Conservation (phyloP, 2,113 vertebrate genomes). For the Saiga tatarica region DNA sequence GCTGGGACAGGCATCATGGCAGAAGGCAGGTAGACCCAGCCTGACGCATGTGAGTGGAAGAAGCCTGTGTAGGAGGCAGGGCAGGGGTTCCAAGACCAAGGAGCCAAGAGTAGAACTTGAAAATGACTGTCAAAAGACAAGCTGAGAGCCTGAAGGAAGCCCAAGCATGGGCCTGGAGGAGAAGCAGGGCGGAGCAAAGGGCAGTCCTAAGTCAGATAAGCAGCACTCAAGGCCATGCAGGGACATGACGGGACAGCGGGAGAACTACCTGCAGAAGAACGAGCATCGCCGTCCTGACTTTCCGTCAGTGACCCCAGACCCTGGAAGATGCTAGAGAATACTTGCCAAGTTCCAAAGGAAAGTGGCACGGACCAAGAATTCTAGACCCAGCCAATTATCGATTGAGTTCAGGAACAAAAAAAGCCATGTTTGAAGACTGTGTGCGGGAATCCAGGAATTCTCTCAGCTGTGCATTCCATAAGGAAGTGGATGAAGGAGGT, state of each 20-base stretch:
- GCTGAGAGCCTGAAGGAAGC: not conserved
- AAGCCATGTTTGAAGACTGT: not conserved
- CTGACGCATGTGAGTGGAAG: not conserved
- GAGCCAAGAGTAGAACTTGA: not conserved
- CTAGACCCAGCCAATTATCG: not conserved
- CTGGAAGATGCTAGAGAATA: not conserved
- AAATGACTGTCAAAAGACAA: not conserved
- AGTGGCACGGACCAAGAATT: not conserved
- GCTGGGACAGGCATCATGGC: accelerated
- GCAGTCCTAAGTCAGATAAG: not conserved
- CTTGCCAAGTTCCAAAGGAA: not conserved
- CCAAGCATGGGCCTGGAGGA: not conserved
- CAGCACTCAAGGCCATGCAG: not conserved
- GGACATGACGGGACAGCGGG: accelerated
- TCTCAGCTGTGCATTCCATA: not conserved
- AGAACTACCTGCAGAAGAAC: not conserved
- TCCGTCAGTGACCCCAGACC: not conserved
- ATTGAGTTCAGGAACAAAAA: not conserved
- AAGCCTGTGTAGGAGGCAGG: not conserved
- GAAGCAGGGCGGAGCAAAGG: not conserved
- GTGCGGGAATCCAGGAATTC: not conserved
- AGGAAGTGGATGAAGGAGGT: not conserved
- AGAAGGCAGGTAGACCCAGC: not conserved
- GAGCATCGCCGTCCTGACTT: not conserved
- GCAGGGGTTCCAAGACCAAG: not conserved